These are phyloP conservation scores for Pygmarrhopalites habei DNA, from an alignment of 1,140 invertebrate genomes.

Conservation along the genomic window DNA sequence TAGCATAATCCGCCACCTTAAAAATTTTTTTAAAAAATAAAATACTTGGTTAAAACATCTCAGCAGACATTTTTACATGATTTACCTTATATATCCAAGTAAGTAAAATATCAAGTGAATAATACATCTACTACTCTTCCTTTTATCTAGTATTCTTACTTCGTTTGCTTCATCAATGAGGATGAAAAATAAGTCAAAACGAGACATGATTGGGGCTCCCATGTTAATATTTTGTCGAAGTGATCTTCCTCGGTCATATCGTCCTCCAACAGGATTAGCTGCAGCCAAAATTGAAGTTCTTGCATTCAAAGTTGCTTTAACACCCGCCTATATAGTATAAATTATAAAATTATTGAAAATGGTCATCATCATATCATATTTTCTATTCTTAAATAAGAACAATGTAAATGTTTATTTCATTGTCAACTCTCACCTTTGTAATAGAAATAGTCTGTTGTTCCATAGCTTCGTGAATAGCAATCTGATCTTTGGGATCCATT, in stretches of 20 bases:
- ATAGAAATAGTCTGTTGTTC: slow-evolving; percentile 99
- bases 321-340: slow-evolving; percentile 65
- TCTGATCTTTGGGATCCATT: slow-evolving; percentile 96
- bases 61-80: too few species aligned
- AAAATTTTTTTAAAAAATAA: too few species aligned
- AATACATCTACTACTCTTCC: not conserved
- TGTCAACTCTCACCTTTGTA: slow-evolving; percentile 76
- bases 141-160: slow-evolving; percentile 51
- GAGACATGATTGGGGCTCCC: slow-evolving; percentile 96
- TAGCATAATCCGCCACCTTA: slow-evolving; percentile 80
- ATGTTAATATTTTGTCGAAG: slow-evolving; percentile 90
- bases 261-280: slow-evolving; percentile 91
- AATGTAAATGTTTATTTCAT: too few species aligned
- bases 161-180: slow-evolving; percentile 93
- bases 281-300: slow-evolving; percentile 96
- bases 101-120: too few species aligned
- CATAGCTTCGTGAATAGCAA: slow-evolving; percentile 99
- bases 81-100: too few species aligned
- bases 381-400: too few species aligned
- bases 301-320: slow-evolving; percentile 94
- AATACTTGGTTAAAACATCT: too few species aligned
- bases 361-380: not conserved
- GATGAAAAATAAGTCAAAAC: slow-evolving; percentile 98
- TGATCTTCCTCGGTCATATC: slow-evolving; percentile 91
- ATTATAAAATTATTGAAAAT: not conserved